Evolutionary conservation across 2,113 vertebrate species (phyloP), one percentile per base, ranked within the genome.

Genomic region (Stigmatopora nigra): DNA sequence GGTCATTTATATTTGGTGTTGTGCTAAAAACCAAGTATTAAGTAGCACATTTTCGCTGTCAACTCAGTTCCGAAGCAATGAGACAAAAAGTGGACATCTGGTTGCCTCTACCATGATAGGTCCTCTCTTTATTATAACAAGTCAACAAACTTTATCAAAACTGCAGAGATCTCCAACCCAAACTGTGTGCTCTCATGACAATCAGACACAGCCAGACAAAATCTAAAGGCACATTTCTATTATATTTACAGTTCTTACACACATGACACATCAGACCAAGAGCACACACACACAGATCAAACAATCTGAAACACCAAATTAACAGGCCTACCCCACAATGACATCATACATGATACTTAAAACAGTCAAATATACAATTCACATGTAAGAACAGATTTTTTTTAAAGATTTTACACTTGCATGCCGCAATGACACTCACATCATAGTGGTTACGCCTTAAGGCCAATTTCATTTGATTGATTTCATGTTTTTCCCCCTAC

Each of bases 111-210:
- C 73, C 80, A 68, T 82, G 68, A 80, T 71, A 74, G 78, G 72
- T 78, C 77, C 81, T 64, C 67, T 76, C 78, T 88, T 88, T 89
- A 88, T 87, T 89, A 84, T 86, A n/a, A 88, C 85, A 89, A 88
- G 73, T 85, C 83, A 79, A 79, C 81, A 76, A 76, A 79, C 80
- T 62, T 76, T 87, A 89, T 89, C 78, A 87, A 88, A 87, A 87
- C 80, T n/a, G 19, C 63, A 65, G 60, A 61, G 73, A 77, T 71
- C 69, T 74, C 62, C 70, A 72, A 79, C 73, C 69, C 65, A 71
- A 19, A 53, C 56, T 1, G 69, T 55, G 6, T 14, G 13, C 16
- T 73, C 72, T 68, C 64, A 3, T 74, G 52, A 82, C 65, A 62
- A 68, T 63, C 64, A 67, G 73, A 78, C 41, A 45, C 22, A 46